Base-by-base conservation (phyloP, 2,888 invertebrate genomes). In the Yponomeuta plumbellus region DNA sequence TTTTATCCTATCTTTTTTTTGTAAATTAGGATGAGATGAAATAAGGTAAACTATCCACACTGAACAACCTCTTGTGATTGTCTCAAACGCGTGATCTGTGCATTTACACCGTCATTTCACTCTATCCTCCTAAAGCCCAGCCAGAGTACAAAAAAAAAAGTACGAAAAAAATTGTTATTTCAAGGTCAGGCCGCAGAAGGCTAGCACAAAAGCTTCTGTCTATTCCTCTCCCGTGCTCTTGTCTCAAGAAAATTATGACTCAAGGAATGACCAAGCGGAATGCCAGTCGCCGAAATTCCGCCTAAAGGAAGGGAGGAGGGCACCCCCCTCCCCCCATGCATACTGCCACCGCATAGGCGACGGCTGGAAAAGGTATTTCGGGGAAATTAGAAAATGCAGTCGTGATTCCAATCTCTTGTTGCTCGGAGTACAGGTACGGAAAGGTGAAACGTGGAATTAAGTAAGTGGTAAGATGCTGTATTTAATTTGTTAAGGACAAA, bases 211-310 rank as follows among this genome's bases (percentile, higher is more conserved):
- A 52, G 44, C 44, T 52, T 52, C 44, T 52, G 44, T 52, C 44
- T 17, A 13, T 52, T 34, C 0, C 44, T 52, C 44, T 17, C 13
- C 44, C 13, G 78, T 76, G 71, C 74, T 69, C 74, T 71, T 63
- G 63, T 63, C 63, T 40, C 63, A 21, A 70, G 74, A 77, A 79
- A 86, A 84, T 86, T 87, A 88, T 88, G 87, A 88, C 76, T 84
- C 80, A 66, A 76, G 76, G 84, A 83, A 90, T 90, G 91, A 90
- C 90, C 89, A 87, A 70, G 90, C 87, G 84, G 86, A 86, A 88
- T 88, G 83, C 65, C 73, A 75, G 79, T 82, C 83, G 74, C 78
- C 82, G 72, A 80, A 83, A 86, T 86, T 85, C 85, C 76, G 34
- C 67, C 68, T 73, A 70, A 68, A 69, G 69, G 73, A 68, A 69